These are phyloP conservation scores for Hypomecis atomaria DNA, from an alignment of 2,888 invertebrate species.

Conservation along the genomic window DNA sequence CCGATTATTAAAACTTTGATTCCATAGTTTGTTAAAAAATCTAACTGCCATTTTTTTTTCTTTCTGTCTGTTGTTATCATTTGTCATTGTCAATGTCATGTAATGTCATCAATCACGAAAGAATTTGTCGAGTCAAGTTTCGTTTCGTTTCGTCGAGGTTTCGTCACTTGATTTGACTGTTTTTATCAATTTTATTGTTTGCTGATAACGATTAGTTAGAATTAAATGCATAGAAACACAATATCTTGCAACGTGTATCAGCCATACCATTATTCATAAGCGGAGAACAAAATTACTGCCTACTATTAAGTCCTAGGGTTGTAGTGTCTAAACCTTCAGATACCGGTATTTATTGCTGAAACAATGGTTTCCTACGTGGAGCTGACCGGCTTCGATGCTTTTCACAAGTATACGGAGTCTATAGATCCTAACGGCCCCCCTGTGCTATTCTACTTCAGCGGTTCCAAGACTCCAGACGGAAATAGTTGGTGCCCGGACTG, in stretches of 20 bases:
- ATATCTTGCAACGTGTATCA: not conserved
- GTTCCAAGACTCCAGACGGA: conserved; percentile 86
- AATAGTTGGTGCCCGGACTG: conserved; percentile 96
- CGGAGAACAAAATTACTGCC: too few relatives aligned
- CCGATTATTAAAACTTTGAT: too few relatives aligned
- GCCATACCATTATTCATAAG: not conserved
- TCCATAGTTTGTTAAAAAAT: too few relatives aligned
- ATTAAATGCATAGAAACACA: not conserved
- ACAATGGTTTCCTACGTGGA: conserved; percentile 62
- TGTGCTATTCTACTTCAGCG: conserved; percentile 86
- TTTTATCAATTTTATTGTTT: too few relatives aligned
- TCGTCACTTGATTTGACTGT: too few relatives aligned
- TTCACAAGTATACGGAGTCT: conserved; percentile 81
- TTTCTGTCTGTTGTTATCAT: too few relatives aligned
- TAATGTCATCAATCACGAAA: too few relatives aligned
- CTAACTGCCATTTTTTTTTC: too few relatives aligned
- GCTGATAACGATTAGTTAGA: not conserved
- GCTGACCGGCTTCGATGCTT: conserved; percentile 86
- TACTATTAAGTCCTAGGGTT: too few relatives aligned
- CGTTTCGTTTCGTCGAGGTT: too few relatives aligned
- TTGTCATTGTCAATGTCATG: too few relatives aligned
- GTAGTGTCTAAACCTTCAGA: not conserved
- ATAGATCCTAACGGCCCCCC: conserved; percentile 73
- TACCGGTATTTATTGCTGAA: not conserved
- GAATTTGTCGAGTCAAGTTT: too few relatives aligned